Conservation (phyloP, 2,113 vertebrate genomes). For the Paramisgurnus dabryanus region DNA sequence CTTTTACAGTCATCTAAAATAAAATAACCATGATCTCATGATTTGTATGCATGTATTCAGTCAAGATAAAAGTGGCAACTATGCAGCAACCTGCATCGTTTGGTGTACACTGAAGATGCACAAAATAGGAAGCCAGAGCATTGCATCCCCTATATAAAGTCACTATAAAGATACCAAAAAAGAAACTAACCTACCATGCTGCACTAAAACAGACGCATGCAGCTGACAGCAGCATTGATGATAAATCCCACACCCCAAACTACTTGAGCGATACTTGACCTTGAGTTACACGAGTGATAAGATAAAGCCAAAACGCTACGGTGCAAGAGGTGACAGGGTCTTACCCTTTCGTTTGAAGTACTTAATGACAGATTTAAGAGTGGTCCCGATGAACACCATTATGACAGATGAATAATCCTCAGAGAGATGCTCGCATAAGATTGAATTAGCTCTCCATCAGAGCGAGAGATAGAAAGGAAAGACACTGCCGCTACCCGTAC, state of each 20-base stretch:
- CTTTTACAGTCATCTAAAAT: background rate
- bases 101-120: no score
- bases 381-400: slow-evolving; percentile 60
- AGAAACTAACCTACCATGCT: slow-evolving; percentile 6
- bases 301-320: slow-evolving; percentile 3
- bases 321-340: slow-evolving; percentile 33
- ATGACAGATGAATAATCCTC: slow-evolving; percentile 19
- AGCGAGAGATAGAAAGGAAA: slow-evolving; percentile 1
- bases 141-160: background rate
- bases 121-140: background rate
- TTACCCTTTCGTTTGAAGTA: slow-evolving; percentile 63
- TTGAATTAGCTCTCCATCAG: slow-evolving; percentile 35
- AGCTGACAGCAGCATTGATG: background rate
- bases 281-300: slow-evolving; percentile 40
- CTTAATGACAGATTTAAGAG: slow-evolving; percentile 62
- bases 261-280: slow-evolving; percentile 45
- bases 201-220: background rate
- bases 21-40: no score
- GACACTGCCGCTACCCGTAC: slow-evolving; percentile 38
- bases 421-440: slow-evolving; percentile 22
- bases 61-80: background rate
- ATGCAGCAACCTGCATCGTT: background rate
- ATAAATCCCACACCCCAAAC: slow-evolving; percentile 27
- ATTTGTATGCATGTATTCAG: no score
- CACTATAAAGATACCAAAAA: background rate